Base-by-base conservation (phyloP, 2,888 invertebrate species). In the Acrobasis repandana region DNA sequence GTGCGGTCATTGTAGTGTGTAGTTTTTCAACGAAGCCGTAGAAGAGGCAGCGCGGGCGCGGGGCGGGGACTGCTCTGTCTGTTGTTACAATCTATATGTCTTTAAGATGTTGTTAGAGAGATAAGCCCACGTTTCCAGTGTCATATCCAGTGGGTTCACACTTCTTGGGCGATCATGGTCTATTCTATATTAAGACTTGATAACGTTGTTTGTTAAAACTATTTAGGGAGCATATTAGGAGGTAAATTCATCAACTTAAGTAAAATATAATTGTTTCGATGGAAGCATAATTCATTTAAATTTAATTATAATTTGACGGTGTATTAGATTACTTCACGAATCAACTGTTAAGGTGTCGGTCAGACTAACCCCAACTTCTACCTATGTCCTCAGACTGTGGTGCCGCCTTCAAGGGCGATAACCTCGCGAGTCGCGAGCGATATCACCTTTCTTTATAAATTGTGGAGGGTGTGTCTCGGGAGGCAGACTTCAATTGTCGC, bases 161-260 rank as follows among this genome's bases (percentile, higher is more conserved):
- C 61, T 56, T 65, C 67, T 63, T 61, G 74, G 72, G 71, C 75
- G 70, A 68, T 73, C 74, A 72, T 75, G 73, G 74, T 80, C 75
- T 80, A 76, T 76, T 80, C 79, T 82, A 71, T 76, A 72, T 74
- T 80, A 82, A 86, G 85, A 86, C 80, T 82, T 83, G 74, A 76
- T 82, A 82, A 82, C 72, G 85, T 88, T 87, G 86, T 86, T 83
- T 86, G 86, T 88, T 90, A 76, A 86, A 81, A 78, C 70, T 84
- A 81, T 82, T 81, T 84, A 82, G 79, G 76, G 71, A 77, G 74
- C 76, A 77, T 80, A 78, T 79, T 81, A 82, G 80, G 76, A 43
- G 51, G 43, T 59, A 46, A 38, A 38, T 48, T 56, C 33, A 18
- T 43, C 50, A 38, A 38, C n/a, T 38, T 51, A 20, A 18, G 20